Conservation (phyloP, 2,888 invertebrate genomes). For the Nasonovia ribisnigri region DNA sequence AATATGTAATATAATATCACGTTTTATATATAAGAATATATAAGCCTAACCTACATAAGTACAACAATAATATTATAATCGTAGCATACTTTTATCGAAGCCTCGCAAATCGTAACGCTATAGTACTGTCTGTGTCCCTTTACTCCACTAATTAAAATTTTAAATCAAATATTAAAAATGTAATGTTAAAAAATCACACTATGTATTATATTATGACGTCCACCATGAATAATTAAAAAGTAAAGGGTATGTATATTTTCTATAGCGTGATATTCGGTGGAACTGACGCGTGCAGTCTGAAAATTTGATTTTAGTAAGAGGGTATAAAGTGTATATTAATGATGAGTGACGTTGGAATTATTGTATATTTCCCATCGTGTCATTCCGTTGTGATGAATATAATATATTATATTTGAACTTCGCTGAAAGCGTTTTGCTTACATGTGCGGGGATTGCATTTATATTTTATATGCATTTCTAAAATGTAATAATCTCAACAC, state of each 20-base stretch:
- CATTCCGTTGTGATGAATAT: not conserved
- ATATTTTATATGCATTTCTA: too few species aligned
- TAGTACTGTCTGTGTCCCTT: not conserved
- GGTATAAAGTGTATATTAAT: not conserved
- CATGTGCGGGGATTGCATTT: not conserved
- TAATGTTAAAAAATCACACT: not conserved
- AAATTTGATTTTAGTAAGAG: not conserved
- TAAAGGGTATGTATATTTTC: not conserved
- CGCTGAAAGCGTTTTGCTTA: not conserved
- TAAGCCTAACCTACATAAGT: too few species aligned
- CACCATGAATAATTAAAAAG: not conserved
- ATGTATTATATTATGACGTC: not conserved
- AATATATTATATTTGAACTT: not conserved
- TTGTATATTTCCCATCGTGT: not conserved
- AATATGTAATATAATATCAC: too few species aligned
- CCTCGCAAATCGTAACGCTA: too few species aligned
- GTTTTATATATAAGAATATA: too few species aligned
- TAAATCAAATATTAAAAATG: not conserved
- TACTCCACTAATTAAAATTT: not conserved
- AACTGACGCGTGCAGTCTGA: not conserved
- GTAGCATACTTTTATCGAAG: too few species aligned
- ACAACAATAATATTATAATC: too few species aligned
- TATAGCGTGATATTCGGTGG: not conserved
- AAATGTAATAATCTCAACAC: not conserved
- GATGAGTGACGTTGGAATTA: not conserved